Base-by-base conservation (phyloP, 92 coral and sea anemone genomes). In the Galaxea fascicularis region DNA sequence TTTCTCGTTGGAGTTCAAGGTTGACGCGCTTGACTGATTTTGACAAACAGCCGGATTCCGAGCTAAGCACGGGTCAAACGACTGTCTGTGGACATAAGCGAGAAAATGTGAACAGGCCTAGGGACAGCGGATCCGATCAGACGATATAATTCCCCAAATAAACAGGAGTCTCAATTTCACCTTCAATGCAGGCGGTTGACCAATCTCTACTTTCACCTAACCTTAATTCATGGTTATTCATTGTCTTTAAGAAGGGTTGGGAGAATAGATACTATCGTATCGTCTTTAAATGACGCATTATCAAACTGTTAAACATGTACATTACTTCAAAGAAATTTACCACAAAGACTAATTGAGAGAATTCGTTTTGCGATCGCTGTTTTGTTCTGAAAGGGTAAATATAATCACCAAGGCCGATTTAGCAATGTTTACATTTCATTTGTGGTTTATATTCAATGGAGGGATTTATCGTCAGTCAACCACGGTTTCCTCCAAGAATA, bases 1-100 rank as follows among this genome's bases (percentile, higher is more conserved):
- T 70, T 82, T 56, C 78, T 54, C 86, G 69, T 82, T 71, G 70
- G 86, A 64, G 86, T 82, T 82, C 86, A 82, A 82, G 86, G 86
- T 82, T 82, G 78, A 54, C 78, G 45, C 86, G 86, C 86, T 82
- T 71, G 77, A 71, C 31, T 82, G 86, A 82, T 82, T 82, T 70
- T 82, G 86, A 82, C 86, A 82, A 82, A 82, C 86, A 82, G 65
- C 76, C 76, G 76, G 84, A 67, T 47, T 78, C 75, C 75, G 65
- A 30, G 21, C 75, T 49, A 63, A 78, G 65, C 84, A 66, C 84
- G 75, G 84, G 84, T 79, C 84, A 79, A 66, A 66, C 29, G 72
- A 41, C 65, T 65, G 84, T 79, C 84, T 66, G 84, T 30, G 51
- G 17, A 25, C 60, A 25, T 18, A 62, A 16, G 60, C 68, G 59